phyloP scores from a whole-genome alignment of 2,797 vertebrate species.

The Perodicticus potto region DNA sequence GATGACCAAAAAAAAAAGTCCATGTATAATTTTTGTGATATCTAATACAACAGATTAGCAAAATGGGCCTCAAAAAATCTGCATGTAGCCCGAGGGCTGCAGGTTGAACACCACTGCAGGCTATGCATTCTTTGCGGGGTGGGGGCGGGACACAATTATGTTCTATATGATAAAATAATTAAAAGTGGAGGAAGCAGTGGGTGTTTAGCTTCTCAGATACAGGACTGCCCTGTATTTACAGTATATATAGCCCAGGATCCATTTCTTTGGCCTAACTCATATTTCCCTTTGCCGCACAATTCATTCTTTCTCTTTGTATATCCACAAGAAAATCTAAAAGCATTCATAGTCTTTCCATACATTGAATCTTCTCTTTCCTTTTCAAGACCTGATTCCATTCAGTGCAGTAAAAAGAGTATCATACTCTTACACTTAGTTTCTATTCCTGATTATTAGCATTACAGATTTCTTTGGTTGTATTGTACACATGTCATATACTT shows the following conservation, averaged over 20 bases:
- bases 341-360: neutral
- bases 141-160: neutral
- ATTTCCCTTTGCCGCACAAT: neutral
- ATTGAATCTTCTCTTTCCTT: conserved; percentile 6
- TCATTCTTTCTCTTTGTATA: neutral
- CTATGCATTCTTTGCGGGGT: neutral
- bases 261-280: neutral
- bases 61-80: no score
- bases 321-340: neutral
- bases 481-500: conserved; percentile 1
- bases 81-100: no score
- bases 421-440: conserved; percentile 11
- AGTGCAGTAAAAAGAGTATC: neutral
- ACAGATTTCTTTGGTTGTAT: neutral
- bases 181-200: neutral
- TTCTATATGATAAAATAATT: neutral
- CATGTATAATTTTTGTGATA: no score
- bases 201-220: neutral
- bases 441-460: neutral
- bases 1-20: no score
- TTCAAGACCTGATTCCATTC: neutral
- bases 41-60: no score
- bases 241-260: neutral
- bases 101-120: no score
- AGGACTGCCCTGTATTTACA: neutral